These are phyloP conservation scores for Gallinago media DNA, from an alignment of 2,113 vertebrate genomes.

Conservation along the genomic window DNA sequence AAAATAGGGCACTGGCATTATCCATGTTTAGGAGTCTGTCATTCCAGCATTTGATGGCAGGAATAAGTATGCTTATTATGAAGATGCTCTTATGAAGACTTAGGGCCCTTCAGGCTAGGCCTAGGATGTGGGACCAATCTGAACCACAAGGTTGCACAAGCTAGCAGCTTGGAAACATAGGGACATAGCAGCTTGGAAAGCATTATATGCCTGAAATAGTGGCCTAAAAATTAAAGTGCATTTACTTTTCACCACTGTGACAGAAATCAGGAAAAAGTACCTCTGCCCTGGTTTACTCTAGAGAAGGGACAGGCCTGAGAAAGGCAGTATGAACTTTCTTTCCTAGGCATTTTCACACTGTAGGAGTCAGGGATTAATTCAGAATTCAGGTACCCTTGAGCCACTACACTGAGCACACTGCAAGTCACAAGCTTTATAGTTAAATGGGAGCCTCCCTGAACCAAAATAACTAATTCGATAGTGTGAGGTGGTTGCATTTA, in stretches of 20 bases:
- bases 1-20: not conserved
- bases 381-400: not conserved
- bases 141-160: not conserved
- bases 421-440: not conserved
- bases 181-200: not conserved
- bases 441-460: not conserved
- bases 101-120: not conserved
- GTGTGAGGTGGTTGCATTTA: not conserved
- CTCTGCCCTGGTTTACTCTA: not conserved
- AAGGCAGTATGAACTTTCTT: not conserved
- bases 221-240: not conserved
- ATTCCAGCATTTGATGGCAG: not conserved
- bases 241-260: not conserved
- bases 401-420: not conserved
- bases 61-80: not conserved
- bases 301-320: not conserved
- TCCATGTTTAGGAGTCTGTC: not conserved
- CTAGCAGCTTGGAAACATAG: not conserved
- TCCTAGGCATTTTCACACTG: not conserved
- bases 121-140: not conserved
- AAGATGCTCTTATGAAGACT: not conserved
- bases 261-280: not conserved
- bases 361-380: not conserved
- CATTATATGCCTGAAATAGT: not conserved
- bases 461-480: not conserved